Evolutionary conservation across 2,113 vertebrate genomes (phyloP), one percentile per base, ranked within the genome.

Genomic region (Nyctereutes procyonoides): DNA sequence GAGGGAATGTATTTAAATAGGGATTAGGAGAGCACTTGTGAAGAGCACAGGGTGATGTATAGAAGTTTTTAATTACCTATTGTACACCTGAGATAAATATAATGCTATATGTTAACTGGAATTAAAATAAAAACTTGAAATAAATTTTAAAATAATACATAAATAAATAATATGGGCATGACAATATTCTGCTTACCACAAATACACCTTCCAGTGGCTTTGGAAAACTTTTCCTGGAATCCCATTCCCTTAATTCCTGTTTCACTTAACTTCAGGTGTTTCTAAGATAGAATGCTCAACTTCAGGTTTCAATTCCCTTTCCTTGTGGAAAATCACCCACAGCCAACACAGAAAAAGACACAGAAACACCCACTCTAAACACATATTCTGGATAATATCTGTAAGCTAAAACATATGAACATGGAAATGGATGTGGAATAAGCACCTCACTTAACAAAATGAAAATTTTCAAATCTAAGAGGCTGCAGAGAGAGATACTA

Each of bases 301-400:
- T 92, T 88, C 67, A 95, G 93, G 19, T 88, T 92, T 92, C 19
- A 76, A 43, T 62, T 88, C 30, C 15, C 35, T 38, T 74, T 93
- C 26, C 24, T 69, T 55, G 20, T 51, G 56, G 48, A 74, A 65
- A 94, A 32, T 2, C 58, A 51, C 9, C 3, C 51, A 51, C 7
- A 63, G 55, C 24, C 14, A 71, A 24, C 2, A 58, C 65, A 93
- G 79, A 93, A 56, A 24, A 56, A 90, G 55, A 62, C 13, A 73
- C 20, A 65, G 32, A 65, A 65, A 73, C 14, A 51, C 2, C 55
- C 35, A 26, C 35, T 60, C 38, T 55, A 74, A 82, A 73, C 28
- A 65, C 11, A 56, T 65, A 65, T 14, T 84, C 80, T 84, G 19
- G 14, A 84, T 9, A 26, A 89, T 79, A 30, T 81, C 35, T 65